These are phyloP conservation scores for Actinopyga echinites DNA, from an alignment of 53 echinoderm and acorn worm species.

Conservation along the genomic window DNA sequence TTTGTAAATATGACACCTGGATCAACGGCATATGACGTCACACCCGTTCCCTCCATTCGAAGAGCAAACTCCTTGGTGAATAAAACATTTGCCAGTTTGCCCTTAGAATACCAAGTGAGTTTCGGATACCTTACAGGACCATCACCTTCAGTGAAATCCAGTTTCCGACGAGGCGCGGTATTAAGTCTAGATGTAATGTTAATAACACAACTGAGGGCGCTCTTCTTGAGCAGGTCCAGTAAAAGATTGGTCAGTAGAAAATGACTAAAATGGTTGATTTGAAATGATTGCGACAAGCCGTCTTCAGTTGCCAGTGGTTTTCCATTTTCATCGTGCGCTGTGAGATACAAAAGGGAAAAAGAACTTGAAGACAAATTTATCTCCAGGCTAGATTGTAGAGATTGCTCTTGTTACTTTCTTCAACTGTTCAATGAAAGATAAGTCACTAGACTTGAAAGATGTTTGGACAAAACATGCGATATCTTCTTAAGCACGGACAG, in stretches of 20 bases:
- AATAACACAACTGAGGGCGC: slow-evolving; percentile 78
- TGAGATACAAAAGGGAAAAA: background rate
- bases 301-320: slow-evolving; percentile 53
- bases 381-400: too few species aligned
- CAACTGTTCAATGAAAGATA: too few species aligned
- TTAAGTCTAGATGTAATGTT: slow-evolving; percentile 75
- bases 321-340: slow-evolving; percentile 18
- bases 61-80: slow-evolving; percentile 73
- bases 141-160: slow-evolving; percentile 48
- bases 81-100: slow-evolving; percentile 83
- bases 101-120: slow-evolving; percentile 48
- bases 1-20: slow-evolving; percentile 18
- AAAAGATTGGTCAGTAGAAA: slow-evolving; percentile 84
- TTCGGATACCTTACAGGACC: slow-evolving; percentile 52
- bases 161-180: background rate
- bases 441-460: too few species aligned
- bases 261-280: slow-evolving; percentile 85
- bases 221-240: slow-evolving; percentile 79
- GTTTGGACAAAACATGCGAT: too few species aligned
- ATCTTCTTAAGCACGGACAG: too few species aligned
- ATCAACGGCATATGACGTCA: slow-evolving; percentile 48
- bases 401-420: too few species aligned
- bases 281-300: slow-evolving; percentile 67
- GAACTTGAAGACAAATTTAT: background rate
- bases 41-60: slow-evolving; percentile 64